Evolutionary conservation across 2,797 vertebrate species (phyloP).

Genomic region (Morelia viridis): DNA sequence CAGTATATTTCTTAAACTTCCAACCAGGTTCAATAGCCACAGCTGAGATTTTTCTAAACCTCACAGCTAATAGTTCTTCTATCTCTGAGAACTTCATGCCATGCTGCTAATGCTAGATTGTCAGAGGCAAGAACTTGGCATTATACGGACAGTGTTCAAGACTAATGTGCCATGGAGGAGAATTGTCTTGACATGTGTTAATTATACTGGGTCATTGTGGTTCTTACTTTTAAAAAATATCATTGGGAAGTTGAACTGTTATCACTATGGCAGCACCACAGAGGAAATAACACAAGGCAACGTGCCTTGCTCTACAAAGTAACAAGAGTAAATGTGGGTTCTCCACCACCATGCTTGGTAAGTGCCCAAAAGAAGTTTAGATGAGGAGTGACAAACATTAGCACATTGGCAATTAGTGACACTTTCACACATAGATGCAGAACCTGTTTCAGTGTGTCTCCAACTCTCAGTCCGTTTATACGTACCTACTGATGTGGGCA

Average conservation of each 20-base stretch:
- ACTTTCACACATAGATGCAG: background rate
- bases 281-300: background rate
- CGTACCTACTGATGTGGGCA: slow-evolving; percentile 90
- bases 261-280: background rate
- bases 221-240: background rate
- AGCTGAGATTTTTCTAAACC: background rate
- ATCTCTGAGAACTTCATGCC: slow-evolving; percentile 25
- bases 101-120: slow-evolving; percentile 23
- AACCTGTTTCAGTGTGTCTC: background rate
- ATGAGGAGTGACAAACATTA: background rate
- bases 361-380: background rate
- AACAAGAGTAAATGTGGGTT: background rate
- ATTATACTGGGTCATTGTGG: background rate
- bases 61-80: slow-evolving; percentile 27
- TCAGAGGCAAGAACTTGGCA: slow-evolving; percentile 1
- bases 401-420: background rate
- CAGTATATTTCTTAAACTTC: background rate
- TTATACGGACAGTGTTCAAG: slow-evolving; percentile 11
- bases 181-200: slow-evolving; percentile 27
- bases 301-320: background rate
- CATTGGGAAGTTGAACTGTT: background rate
- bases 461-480: slow-evolving; percentile 33
- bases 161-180: background rate
- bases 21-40: background rate
- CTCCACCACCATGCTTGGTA: background rate